These are phyloP conservation scores for Polyodon spathula DNA, from an alignment of 2,113 vertebrate genomes.

Conservation along the genomic window DNA sequence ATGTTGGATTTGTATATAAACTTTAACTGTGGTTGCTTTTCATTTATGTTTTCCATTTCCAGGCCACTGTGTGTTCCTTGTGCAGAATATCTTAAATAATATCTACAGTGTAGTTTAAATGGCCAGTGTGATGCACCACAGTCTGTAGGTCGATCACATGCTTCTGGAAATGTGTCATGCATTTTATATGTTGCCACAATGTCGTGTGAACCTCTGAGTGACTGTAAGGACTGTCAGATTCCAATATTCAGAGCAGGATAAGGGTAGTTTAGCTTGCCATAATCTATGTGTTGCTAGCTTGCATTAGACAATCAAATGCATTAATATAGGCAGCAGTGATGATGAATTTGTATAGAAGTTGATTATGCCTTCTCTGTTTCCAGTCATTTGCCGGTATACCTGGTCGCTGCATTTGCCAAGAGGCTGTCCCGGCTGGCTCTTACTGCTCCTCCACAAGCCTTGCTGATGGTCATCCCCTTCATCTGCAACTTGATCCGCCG, in stretches of 20 bases:
- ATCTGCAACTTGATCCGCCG: slow-evolving; percentile 85
- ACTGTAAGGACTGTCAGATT: too few relatives aligned
- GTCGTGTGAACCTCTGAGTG: too few relatives aligned
- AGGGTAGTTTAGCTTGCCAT: too few relatives aligned
- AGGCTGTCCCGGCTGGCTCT: slow-evolving; percentile 78
- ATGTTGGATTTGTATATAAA: neutral
- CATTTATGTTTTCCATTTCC: neutral
- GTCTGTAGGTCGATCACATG: too few relatives aligned
- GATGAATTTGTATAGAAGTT: neutral
- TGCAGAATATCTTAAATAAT: neutral
- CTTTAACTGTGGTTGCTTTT: neutral
- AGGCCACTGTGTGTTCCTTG: slow-evolving; percentile 4
- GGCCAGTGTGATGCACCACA: too few relatives aligned
- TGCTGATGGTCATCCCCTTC: slow-evolving; percentile 82
- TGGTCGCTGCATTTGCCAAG: slow-evolving; percentile 88
- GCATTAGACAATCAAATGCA: too few relatives aligned
- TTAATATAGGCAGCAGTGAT: too few relatives aligned
- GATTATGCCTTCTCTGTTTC: neutral
- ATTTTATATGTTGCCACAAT: too few relatives aligned
- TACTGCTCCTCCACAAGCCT: slow-evolving; percentile 70
- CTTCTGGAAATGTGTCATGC: too few relatives aligned
- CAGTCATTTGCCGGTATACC: slow-evolving; percentile 83
- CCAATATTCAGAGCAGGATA: too few relatives aligned
- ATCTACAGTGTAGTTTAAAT: neutral
- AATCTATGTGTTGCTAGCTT: too few relatives aligned